These are phyloP conservation scores for Ormia ochracea DNA, from an alignment of 2,888 invertebrate species.

Conservation along the genomic window DNA sequence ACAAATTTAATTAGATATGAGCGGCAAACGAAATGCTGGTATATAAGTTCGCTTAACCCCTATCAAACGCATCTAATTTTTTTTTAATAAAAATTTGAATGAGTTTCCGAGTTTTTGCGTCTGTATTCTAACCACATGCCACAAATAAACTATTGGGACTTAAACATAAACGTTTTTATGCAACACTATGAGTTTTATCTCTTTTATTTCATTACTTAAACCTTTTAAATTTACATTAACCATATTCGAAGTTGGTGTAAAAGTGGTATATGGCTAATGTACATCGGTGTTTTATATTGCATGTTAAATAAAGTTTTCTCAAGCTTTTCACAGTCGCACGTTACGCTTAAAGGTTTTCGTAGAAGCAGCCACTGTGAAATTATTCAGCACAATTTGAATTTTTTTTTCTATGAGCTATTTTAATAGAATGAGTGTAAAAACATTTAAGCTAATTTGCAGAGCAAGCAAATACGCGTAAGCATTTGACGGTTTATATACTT, in stretches of 20 bases:
- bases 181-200: too few relatives aligned
- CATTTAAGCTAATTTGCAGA: neutral
- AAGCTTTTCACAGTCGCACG: neutral
- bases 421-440: neutral
- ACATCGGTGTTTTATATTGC: neutral
- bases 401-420: neutral
- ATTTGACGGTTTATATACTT: neutral
- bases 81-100: too few relatives aligned
- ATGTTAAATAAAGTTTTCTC: neutral
- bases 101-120: too few relatives aligned
- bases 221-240: slow-evolving; percentile 31
- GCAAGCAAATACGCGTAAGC: neutral
- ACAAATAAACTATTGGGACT: too few relatives aligned
- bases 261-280: too few relatives aligned
- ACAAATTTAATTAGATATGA: too few relatives aligned
- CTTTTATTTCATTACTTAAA: neutral
- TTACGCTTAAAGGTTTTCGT: slow-evolving; percentile 5
- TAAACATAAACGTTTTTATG: too few relatives aligned
- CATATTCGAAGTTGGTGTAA: neutral
- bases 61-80: too few relatives aligned
- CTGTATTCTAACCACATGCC: too few relatives aligned
- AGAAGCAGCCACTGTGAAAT: neutral
- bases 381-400: neutral
- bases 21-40: too few relatives aligned
- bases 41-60: too few relatives aligned